These are phyloP conservation scores for Neodiprion lecontei DNA, from an alignment of 1,140 invertebrate genomes.

Conservation along the genomic window DNA sequence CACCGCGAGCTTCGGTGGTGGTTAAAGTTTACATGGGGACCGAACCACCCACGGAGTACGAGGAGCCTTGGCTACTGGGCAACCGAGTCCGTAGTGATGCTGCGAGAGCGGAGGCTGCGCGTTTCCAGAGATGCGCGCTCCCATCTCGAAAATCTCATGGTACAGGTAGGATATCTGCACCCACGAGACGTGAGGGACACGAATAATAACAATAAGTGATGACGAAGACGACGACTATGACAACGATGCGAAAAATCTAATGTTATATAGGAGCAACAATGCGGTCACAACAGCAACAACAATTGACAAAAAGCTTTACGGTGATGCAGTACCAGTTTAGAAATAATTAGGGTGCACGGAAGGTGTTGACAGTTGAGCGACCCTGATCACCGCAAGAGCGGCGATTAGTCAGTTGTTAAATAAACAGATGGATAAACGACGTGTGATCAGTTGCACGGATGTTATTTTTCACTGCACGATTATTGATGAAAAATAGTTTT, in stretches of 20 bases:
- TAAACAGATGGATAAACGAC: neutral
- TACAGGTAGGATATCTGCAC: slow-evolving; percentile 2
- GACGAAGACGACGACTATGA: neutral
- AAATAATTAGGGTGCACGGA: slow-evolving; percentile 5
- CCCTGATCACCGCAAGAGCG: neutral
- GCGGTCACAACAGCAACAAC: neutral
- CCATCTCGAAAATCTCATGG: slow-evolving; percentile 2
- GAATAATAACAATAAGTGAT: neutral
- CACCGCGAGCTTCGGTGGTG: neutral
- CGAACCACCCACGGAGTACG: slow-evolving; percentile 6
- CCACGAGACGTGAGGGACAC: neutral
- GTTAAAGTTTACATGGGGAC: neutral
- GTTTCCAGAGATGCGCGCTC: neutral
- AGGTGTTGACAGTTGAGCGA: neutral
- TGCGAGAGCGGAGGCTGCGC: slow-evolving; percentile 5
- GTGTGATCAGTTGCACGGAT: neutral
- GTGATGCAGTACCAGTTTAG: slow-evolving; percentile 5
- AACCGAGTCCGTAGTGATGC: slow-evolving; percentile 4
- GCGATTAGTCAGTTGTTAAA: neutral
- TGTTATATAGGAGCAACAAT: neutral
- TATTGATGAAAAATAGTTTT: neutral
- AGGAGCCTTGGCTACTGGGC: slow-evolving; percentile 6
- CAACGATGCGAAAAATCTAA: neutral
- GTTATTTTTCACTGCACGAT: neutral
- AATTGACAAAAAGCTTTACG: neutral